Evolutionary conservation across 2,888 invertebrate species (phyloP).

Genomic region (Pachymerium ferrugineum): DNA sequence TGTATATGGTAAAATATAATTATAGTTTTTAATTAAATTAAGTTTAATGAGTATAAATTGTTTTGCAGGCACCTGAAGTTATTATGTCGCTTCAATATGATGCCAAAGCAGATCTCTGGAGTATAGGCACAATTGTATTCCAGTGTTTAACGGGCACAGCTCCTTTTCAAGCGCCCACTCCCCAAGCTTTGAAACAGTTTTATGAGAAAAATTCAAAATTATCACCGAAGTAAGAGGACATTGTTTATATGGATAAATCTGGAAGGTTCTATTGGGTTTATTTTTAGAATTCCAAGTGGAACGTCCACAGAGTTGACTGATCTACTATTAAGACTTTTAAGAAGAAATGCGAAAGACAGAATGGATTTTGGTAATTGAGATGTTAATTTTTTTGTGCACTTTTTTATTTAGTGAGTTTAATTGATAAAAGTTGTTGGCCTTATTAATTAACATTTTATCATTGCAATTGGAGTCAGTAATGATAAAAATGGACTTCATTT

Average conservation of each 20-base stretch:
- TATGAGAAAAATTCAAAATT: conserved; percentile 92
- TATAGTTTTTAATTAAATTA: not conserved
- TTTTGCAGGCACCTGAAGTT: conserved; percentile 84
- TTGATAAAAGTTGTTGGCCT: no score
- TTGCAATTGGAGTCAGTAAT: not conserved
- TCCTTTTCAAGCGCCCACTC: conserved; percentile 91
- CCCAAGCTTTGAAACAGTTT: conserved; percentile 91
- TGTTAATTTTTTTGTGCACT: not conserved
- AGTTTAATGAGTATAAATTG: not conserved
- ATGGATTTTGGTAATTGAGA: conserved; percentile 71
- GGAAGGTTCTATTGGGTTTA: no score
- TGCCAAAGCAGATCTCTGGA: conserved; percentile 99
- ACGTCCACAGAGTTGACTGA: conserved; percentile 85
- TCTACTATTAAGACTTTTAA: conserved; percentile 72
- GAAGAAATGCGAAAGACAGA: conserved; percentile 87
- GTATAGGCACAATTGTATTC: conserved; percentile 96
- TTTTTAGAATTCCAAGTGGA: conserved; percentile 88
- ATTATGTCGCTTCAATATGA: conserved; percentile 99
- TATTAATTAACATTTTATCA: no score
- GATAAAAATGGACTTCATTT: not conserved
- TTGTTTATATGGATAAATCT: conserved; percentile 41
- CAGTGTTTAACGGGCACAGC: conserved; percentile 98
- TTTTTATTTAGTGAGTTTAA: no score
- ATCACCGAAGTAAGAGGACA: conserved; percentile 82
- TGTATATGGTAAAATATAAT: conserved; percentile 86